Base-by-base conservation (phyloP, 2,888 invertebrate genomes). In the Subacronicta megacephala region DNA sequence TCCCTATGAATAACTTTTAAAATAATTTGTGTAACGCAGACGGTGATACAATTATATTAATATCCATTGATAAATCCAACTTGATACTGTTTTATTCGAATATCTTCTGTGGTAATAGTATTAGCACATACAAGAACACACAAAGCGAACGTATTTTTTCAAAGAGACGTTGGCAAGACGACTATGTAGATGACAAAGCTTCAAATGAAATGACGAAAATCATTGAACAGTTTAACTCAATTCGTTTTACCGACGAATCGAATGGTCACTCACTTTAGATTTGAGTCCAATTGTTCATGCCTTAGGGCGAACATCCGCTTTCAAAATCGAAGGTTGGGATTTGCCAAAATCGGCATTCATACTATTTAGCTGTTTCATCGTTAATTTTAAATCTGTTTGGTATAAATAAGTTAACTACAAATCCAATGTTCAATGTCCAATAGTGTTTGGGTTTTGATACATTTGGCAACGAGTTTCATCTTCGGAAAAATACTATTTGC, bases 351-450 rank as follows among this genome's bases (percentile, higher is more conserved):
- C 36, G 20, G 29, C 51, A 58, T 55, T 61, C 47, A 60, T 12
- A 45, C 7, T 31, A 16, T 72, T 77, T 58, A 35, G 78, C 72
- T 49, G 54, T 65, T 54, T 75, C 75, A 77, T 75, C 52, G 15
- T 20, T 18, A 52, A 37, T 44, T 49, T 35, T 16, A 9, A 16
- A 47, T 49, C 16, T 45, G 26, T 52, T 49, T 55, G 20, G 56
- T 75, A 75, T 75, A 75, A 64, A 77, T 68, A 57, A 37, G 44
- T 31, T 13, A 26, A 35, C 41, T n/a, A 41, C 1, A 15, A 10
- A 29, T 33, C n/a, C 3, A 7, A 0, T 18, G 4, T 17, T 56
- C 53, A 69, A 0, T 18, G 4, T 17, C 54, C 53, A 69, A 40
- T 62, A 26, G 55, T 43, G 23, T 70, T 50, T 3, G 13, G 16